Conservation (phyloP, 2,797 vertebrate genomes). For the Rhynchotus rufescens region DNA sequence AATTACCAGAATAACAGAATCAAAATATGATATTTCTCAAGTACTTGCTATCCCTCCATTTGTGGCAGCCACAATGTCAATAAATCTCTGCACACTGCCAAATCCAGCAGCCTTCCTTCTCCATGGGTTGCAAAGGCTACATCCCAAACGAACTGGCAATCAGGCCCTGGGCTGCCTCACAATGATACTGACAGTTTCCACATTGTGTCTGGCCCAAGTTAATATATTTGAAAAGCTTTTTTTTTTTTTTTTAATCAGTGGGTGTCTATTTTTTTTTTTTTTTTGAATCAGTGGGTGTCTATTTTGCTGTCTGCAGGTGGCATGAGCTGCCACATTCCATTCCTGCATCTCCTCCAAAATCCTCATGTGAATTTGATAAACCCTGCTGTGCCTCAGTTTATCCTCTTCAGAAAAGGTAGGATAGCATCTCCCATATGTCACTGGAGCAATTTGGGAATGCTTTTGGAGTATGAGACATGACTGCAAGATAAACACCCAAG, state of each 20-base stretch:
- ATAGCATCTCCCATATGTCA: rapidly evolving
- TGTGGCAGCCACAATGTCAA: background rate
- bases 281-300: background rate
- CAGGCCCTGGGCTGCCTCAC: background rate
- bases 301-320: background rate
- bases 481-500: background rate
- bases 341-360: background rate
- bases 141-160: background rate
- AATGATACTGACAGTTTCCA: background rate
- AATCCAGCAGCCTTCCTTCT: background rate
- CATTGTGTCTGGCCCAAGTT: background rate
- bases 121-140: background rate
- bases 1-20: constrained; percentile 7
- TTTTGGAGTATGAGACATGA: background rate
- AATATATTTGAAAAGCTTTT: background rate
- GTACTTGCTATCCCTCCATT: background rate
- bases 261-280: background rate
- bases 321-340: rapidly evolving
- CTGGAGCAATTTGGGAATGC: background rate
- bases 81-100: background rate
- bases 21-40: constrained; percentile 11
- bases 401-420: rapidly evolving
- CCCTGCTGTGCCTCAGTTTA: background rate
- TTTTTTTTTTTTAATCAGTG: background rate
- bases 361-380: background rate